Evolutionary conservation across 2,113 vertebrate species (phyloP), one percentile per base, ranked within the genome.

Genomic region (Elanus axillaris): DNA sequence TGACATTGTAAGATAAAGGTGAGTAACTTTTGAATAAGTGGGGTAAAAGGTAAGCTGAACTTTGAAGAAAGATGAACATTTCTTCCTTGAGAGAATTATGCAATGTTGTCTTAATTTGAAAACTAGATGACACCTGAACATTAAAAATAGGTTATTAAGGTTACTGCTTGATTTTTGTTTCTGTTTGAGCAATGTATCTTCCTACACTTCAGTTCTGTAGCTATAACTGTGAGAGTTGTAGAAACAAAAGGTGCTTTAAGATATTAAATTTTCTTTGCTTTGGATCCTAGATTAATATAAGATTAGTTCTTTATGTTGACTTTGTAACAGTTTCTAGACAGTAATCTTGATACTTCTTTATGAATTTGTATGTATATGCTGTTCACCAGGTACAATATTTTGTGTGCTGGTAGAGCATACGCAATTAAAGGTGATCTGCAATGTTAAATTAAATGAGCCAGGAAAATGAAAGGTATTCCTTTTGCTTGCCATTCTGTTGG

Each of bases 401-500:
- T 83, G 22, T 34, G 50, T 78, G 32, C 15, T 74, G 36, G 11
- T 60, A 66, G 34, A 25, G 17, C 6, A 0, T 25, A 7, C 5
- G 34, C 48, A 47, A 40, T 50, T 86, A 50, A 67, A 45, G 62
- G 52, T 50, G 38, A 72, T 63, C 25, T 52, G 8, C 0, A 5
- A 16, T 75, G 83, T 43, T 66, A 42, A 67, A 26, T 22, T 73
- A 25, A 38, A 43, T 19, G 50, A 93, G 29, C 16, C 42, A 78
- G 52, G 56, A 81, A 52, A 91, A 42, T 16, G 3, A 63, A 55
- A 42, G 45, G 7, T 38, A 21, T 94, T 60, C 4, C 16, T 74
- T 84, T 48, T 69, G 21, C 53, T 59, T 92, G 42, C 29, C 7
- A 12, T 63, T 64, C 63, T 80, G 0, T 45, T 76, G 0, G 0